Base-by-base conservation (phyloP, 2,888 invertebrate species). In the Anthrax anthrax region DNA sequence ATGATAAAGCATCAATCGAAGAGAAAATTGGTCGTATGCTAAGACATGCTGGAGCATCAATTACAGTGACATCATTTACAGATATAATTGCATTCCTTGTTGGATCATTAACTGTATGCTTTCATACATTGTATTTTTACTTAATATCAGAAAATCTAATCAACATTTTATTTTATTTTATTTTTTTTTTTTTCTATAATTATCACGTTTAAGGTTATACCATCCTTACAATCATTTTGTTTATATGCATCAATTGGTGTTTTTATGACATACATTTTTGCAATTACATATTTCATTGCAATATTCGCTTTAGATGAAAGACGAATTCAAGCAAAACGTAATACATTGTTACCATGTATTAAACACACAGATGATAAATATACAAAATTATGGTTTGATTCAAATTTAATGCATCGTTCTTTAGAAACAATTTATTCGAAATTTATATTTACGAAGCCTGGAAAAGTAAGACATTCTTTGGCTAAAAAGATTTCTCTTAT, bases 21-120 rank as follows among this genome's bases (percentile, higher is more conserved):
- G 73, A 80, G 55, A 75, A 75, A 64, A 71, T 86, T 44, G 86
- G 79, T 1, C 61, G 77, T 37, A 79, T 82, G 73, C 61, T 87
- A 44, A 77, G 81, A 61, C 84, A 86, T 60, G 86, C 86, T 6
- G 88, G 88, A 3, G 82, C 85, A 0, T 86, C 87, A 1, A 86
- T 89, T 52, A 84, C 82, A 2, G 80, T 88, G 18, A 88, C 88
- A 6, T 85, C 87, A 1, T 72, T 87, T 52, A 88, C 87, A 1
- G 87, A 88, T 62, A 79, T 86, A 43, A 76, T 83, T 27, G 87
- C 87, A 36, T 80, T 88, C 58, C 69, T 81, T 45, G 81, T 87
- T 49, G 87, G 87, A 37, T 78, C 85, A 29, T 78, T 81, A 17
- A 87, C 87, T 43, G 80, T 80, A 62, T 63, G 69, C 64, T 44